These are phyloP conservation scores for Heliangelus exortis DNA, from an alignment of 2,797 vertebrate genomes.

Conservation along the genomic window DNA sequence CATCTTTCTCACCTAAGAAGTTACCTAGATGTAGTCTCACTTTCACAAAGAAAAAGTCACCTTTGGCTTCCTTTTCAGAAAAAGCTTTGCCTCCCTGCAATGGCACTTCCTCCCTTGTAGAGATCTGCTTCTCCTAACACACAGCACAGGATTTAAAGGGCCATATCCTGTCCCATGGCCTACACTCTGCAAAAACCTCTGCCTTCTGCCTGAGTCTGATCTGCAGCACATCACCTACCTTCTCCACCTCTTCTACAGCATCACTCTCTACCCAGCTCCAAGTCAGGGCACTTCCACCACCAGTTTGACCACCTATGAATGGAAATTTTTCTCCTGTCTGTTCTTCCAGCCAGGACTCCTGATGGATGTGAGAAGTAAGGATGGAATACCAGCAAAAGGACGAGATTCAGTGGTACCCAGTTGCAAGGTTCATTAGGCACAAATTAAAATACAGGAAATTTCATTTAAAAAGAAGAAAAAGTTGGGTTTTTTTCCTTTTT, in stretches of 20 bases:
- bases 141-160: background rate
- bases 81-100: background rate
- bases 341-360: background rate
- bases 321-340: background rate
- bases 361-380: background rate
- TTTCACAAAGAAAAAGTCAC: background rate
- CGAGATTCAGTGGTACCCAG: background rate
- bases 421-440: background rate
- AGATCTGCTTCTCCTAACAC: background rate
- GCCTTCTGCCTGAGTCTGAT: background rate
- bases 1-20: background rate
- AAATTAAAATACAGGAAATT: background rate
- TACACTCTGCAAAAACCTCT: background rate
- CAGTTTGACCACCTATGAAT: background rate
- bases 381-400: background rate
- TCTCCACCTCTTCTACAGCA: background rate
- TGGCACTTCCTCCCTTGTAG: background rate
- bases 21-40: background rate
- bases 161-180: background rate
- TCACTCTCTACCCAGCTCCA: background rate
- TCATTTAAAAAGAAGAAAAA: background rate
- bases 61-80: background rate
- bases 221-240: background rate
- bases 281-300: background rate
- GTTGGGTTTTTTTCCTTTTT: background rate